Conservation (phyloP, 1,140 invertebrate species). For the Notospermus geniculatus region DNA sequence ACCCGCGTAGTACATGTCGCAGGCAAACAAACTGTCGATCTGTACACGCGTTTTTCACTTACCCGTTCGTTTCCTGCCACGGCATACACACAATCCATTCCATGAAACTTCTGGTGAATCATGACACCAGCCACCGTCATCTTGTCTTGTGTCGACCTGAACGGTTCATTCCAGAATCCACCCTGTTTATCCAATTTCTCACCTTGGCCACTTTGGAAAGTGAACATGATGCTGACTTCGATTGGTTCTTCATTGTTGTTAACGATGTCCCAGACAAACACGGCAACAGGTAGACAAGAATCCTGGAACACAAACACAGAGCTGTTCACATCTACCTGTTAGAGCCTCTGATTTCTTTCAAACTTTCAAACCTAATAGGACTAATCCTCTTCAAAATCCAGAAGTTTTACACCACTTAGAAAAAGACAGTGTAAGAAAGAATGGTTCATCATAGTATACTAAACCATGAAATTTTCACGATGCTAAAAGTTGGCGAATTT, state of each 20-base stretch:
- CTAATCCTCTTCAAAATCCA: background rate
- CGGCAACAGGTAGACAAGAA: slow-evolving; percentile 78
- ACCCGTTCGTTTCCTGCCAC: slow-evolving; percentile 43
- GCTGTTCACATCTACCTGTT: background rate
- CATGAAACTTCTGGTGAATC: slow-evolving; percentile 70
- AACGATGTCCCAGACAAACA: slow-evolving; percentile 83
- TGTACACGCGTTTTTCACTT: slow-evolving; percentile 2
- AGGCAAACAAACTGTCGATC: too few relatives aligned
- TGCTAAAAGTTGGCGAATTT: too few relatives aligned
- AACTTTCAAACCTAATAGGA: slow-evolving; percentile 12
- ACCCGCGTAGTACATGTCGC: too few relatives aligned
- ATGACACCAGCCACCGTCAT: slow-evolving; percentile 63
- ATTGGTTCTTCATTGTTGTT: slow-evolving; percentile 70
- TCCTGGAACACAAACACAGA: slow-evolving; percentile 62
- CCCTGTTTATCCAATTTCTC: slow-evolving; percentile 64
- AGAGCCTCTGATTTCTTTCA: slow-evolving; percentile 13
- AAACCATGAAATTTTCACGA: too few relatives aligned
- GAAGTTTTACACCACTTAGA: too few relatives aligned
- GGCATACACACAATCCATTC: slow-evolving; percentile 53
- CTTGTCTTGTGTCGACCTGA: slow-evolving; percentile 58
- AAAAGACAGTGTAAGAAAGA: too few relatives aligned
- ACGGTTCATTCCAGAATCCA: slow-evolving; percentile 66
- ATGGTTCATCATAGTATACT: too few relatives aligned
- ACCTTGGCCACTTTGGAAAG: slow-evolving; percentile 84
- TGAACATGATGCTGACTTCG: slow-evolving; percentile 81